Conservation (phyloP, 1,140 invertebrate species). For the Stenopsyche tienmushanensis region DNA sequence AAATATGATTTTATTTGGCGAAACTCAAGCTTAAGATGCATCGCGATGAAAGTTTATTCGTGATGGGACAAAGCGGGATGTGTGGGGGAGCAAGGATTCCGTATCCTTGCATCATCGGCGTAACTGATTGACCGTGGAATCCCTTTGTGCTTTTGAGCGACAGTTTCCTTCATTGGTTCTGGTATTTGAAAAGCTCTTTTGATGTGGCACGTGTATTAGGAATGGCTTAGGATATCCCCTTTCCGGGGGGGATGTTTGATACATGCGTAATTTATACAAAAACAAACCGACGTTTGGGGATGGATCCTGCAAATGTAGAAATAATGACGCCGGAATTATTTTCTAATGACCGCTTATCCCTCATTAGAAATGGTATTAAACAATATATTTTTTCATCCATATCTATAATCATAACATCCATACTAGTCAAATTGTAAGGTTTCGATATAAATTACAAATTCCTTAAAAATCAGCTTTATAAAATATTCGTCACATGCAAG, state of each 20-base stretch:
- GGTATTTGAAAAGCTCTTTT: constrained; percentile 12
- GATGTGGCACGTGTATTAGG: constrained; percentile 18
- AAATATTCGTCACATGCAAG: no score
- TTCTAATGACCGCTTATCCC: no score
- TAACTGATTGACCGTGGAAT: constrained; percentile 23
- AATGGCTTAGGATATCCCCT: constrained; percentile 7
- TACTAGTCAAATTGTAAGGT: no score
- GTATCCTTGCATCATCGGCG: constrained; percentile 18
- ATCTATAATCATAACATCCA: no score
- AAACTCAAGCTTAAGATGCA: neutral
- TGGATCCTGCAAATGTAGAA: no score
- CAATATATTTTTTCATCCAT: no score
- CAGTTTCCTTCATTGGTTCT: constrained; percentile 21
- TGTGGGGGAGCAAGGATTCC: neutral
- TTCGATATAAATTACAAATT: no score
- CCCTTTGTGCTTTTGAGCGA: constrained; percentile 7
- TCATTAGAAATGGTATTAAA: no score
- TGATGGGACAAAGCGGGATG: neutral
- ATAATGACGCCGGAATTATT: no score
- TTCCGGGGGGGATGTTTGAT: constrained; percentile 11
- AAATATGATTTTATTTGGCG: no score
- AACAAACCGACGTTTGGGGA: no score
- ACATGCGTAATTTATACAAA: constrained; percentile 4
- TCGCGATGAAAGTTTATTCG: neutral
- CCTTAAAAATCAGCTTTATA: no score